Evolutionary conservation across 2,797 vertebrate species (phyloP).

Genomic region (Bufotes viridis): DNA sequence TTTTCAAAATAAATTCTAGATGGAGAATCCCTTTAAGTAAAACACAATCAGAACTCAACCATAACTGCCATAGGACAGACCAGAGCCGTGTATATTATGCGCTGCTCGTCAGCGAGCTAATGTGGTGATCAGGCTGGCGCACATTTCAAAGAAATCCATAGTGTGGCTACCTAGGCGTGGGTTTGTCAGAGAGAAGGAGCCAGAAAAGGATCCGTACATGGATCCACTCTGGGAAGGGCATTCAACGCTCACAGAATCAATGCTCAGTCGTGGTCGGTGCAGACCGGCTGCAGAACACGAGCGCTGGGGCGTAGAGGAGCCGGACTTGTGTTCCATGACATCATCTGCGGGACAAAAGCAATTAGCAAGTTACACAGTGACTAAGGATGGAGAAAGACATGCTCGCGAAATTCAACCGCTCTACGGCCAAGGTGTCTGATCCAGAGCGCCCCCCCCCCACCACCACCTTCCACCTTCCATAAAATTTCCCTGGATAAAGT

Average conservation of each 20-base stretch:
- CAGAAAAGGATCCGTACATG: conserved; percentile 84
- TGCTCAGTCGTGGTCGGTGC: conserved; percentile 88
- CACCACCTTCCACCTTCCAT: too few species aligned
- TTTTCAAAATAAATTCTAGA: not conserved
- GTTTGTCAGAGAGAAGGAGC: conserved; percentile 76
- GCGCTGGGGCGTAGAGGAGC: conserved; percentile 92
- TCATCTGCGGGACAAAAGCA: conserved; percentile 81
- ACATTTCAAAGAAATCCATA: conserved; percentile 99
- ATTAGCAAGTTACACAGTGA: not conserved
- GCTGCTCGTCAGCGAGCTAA: conserved; percentile 85
- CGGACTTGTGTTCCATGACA: conserved; percentile 88
- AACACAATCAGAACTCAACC: not conserved
- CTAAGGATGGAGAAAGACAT: too few species aligned
- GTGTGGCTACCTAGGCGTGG: conserved; percentile 94
- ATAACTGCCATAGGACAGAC: not conserved
- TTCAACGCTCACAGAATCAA: conserved; percentile 81
- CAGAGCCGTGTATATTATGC: not conserved
- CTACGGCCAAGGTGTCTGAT: too few species aligned
- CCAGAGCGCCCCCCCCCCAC: too few species aligned
- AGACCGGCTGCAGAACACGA: conserved; percentile 89
- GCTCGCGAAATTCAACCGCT: too few species aligned
- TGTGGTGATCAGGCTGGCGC: conserved; percentile 95
- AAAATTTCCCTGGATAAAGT: too few species aligned
- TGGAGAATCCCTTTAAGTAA: not conserved
- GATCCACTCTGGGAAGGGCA: conserved; percentile 83